These are phyloP conservation scores for Sitodiplosis mosellana DNA, from an alignment of 1,140 invertebrate species.

Conservation along the genomic window DNA sequence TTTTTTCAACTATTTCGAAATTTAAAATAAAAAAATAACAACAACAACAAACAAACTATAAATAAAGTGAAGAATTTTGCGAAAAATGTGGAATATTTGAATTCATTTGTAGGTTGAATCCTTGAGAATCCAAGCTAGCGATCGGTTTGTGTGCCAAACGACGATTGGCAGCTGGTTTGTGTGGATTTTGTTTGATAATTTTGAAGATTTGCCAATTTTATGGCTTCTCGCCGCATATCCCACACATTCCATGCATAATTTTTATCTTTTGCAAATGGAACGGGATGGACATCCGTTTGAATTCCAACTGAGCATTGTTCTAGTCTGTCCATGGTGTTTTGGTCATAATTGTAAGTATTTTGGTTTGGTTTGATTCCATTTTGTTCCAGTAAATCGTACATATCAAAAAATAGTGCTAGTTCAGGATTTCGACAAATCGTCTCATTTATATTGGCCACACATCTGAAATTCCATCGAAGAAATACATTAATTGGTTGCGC, in stretches of 20 bases:
- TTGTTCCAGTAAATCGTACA: neutral
- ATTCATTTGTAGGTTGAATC: no score
- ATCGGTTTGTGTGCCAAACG: no score
- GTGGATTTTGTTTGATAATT: neutral
- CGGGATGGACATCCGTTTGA: constrained; percentile 3
- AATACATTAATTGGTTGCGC: no score
- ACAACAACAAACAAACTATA: no score
- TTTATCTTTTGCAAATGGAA: constrained; percentile 1
- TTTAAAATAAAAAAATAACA: no score
- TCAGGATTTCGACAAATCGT: neutral
- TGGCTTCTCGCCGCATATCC: constrained; percentile 3
- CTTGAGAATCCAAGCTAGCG: no score
- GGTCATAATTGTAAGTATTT: no score
- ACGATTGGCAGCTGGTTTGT: neutral
- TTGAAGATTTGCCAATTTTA: constrained; percentile 3
- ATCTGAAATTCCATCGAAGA: neutral
- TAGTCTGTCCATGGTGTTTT: no score
- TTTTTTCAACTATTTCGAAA: no score
- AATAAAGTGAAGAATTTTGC: no score
- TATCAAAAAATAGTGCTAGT: neutral
- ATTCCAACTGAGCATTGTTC: neutral
- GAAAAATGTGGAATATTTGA: no score
- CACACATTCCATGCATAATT: constrained; percentile 4
- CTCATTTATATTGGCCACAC: neutral
- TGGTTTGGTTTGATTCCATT: no score